Evolutionary conservation across 2,797 vertebrate species (phyloP), one percentile per base, ranked within the genome.

Genomic region (Acanthurus lineatus): DNA sequence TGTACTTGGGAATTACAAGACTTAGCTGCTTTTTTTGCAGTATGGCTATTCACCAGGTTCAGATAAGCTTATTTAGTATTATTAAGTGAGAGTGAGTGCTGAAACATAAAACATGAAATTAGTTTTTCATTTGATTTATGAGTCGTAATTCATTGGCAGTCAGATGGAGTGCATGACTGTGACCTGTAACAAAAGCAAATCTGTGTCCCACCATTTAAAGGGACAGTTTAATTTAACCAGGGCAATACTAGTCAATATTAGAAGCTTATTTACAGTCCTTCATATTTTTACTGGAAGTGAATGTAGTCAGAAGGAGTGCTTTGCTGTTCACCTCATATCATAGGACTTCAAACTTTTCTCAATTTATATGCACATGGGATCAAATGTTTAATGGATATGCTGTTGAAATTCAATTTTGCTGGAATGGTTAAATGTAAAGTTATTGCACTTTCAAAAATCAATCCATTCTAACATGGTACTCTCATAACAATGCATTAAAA

Each of bases 401-500:
- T 73, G 76, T 44, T 76, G 25, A 65, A 84, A 89, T 82, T 17
- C 14, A 35, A 72, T 84, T 84, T 63, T 47, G 38, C 38, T 71
- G 16, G 17, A 71, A 58, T 70, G 42, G 54, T 67, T 76, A 65
- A 82, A 88, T 79, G 9, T 54, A 54, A 83, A 88, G 73, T 76
- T 84, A 86, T 79, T 77, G 58, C 61, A 71, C 35, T 81, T 78
- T 83, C 59, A 71, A 77, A 82, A 86, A 86, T 81, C 73, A 51
- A 79, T 85, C 8, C 2, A 45, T 73, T 81, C 79, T 71, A 78
- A 88, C 56, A 72, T 71, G 63, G 32, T 20, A 52, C 20, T 62
- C 71, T 70, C 40, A 73, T 57, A 73, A 69, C 53, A 73, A 76
- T 77, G 48, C n/a, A 73, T 79, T 77, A 48, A 52, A 80, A 77